Percentiles rank a stretch among this genome's conserved stretches.
Conservation (phyloP, 2,113 vertebrate genomes). For the Pangasianodon hypophthalmus region DNA sequence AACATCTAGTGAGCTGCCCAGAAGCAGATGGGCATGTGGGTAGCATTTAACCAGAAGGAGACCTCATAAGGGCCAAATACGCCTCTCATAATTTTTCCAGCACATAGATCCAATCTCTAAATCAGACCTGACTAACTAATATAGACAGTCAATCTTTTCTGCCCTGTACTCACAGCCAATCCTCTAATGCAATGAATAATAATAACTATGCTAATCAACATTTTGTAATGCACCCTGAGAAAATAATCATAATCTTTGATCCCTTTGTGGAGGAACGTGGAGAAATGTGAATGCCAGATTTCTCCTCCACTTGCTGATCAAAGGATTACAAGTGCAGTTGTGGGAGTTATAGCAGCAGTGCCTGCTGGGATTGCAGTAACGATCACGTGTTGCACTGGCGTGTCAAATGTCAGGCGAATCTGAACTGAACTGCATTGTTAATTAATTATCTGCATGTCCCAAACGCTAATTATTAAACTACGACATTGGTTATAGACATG, state of each 20-base stretch:
- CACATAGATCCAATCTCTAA: neutral
- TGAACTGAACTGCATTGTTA: neutral
- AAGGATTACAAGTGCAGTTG: neutral
- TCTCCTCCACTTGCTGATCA: slow-evolving; percentile 12
- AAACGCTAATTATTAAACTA: neutral
- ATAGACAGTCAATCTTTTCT: slow-evolving; percentile 25
- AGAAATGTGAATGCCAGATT: neutral
- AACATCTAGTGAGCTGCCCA: slow-evolving; percentile 17
- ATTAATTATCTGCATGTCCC: neutral
- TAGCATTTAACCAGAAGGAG: slow-evolving; percentile 2
- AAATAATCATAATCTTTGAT: slow-evolving; percentile 11
- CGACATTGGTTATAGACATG: neutral
- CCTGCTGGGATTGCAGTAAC: neutral
- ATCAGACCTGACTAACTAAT: slow-evolving; percentile 25
- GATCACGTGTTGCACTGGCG: neutral
- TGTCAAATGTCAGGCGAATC: neutral
- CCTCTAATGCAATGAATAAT: slow-evolving; percentile 12
- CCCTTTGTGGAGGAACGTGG: neutral
- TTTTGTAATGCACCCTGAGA: neutral
- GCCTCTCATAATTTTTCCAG: neutral
- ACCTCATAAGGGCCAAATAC: neutral
- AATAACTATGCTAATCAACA: slow-evolving; percentile 10
- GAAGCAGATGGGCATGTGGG: slow-evolving; percentile 12
- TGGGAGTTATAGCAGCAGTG: neutral
- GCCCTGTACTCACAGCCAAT: neutral